Conservation (phyloP, 2,888 invertebrate genomes). For the Abrostola tripartita region DNA sequence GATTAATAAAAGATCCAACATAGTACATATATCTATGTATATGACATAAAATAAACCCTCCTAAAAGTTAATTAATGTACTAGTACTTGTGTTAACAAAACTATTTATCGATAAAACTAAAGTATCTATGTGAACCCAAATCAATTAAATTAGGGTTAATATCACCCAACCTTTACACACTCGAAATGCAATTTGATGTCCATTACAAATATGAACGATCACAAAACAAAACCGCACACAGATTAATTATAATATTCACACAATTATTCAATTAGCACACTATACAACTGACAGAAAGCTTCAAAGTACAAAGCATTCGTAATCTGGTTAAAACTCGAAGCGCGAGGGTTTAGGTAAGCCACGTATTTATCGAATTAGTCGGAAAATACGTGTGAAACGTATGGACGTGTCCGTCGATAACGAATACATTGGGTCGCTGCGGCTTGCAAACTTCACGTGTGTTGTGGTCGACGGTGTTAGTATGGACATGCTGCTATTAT, state of each 20-base stretch:
- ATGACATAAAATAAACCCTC: too few relatives aligned
- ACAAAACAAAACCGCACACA: not conserved
- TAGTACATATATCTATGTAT: too few relatives aligned
- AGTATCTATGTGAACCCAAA: not conserved
- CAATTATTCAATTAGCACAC: slow-evolving; percentile 38
- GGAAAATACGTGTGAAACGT: slow-evolving; percentile 29
- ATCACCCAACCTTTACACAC: not conserved
- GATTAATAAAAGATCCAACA: too few relatives aligned
- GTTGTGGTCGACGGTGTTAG: slow-evolving; percentile 7
- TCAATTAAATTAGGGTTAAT: not conserved
- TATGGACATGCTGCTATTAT: slow-evolving; percentile 1
- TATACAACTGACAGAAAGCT: slow-evolving; percentile 21
- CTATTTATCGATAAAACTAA: not conserved
- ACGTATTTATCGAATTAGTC: slow-evolving; percentile 60
- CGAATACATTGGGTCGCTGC: not conserved
- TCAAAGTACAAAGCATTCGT: slow-evolving; percentile 58
- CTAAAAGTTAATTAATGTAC: not conserved
- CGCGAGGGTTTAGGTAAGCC: slow-evolving; percentile 56
- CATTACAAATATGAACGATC: not conserved
- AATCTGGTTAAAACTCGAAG: slow-evolving; percentile 63
- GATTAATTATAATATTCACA: slow-evolving; percentile 20
- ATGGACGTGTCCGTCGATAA: slow-evolving; percentile 26
- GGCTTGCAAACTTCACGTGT: slow-evolving; percentile 8
- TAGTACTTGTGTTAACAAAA: not conserved
- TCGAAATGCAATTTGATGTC: not conserved